Percentiles rank a stretch among this genome's conserved stretches.
These are phyloP conservation scores for Misgurnus anguillicaudatus DNA, from an alignment of 2,113 vertebrate species.

Conservation along the genomic window DNA sequence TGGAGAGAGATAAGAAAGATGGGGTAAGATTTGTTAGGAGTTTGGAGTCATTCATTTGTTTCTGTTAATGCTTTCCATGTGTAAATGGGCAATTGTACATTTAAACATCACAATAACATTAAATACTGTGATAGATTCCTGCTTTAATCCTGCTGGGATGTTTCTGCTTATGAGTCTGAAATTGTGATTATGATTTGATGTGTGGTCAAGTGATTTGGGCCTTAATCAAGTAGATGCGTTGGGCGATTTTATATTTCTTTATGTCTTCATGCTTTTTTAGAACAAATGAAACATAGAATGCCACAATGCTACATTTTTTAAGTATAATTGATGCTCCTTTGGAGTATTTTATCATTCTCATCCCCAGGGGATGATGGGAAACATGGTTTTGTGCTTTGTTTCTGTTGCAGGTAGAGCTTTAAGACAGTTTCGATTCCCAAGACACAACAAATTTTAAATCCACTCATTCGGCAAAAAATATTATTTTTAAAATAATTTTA, in stretches of 20 bases:
- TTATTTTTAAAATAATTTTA: no score
- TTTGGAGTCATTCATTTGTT: background rate
- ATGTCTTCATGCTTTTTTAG: background rate
- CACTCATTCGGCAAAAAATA: no score
- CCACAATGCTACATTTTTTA: no score
- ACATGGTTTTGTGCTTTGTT: no score
- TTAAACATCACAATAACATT: background rate
- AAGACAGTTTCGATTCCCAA: no score
- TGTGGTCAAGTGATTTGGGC: background rate
- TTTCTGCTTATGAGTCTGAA: background rate
- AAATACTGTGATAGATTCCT: background rate
- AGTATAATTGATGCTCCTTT: background rate
- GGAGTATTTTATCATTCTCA: no score
- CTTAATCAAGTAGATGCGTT: background rate
- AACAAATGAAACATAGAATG: background rate
- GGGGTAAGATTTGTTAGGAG: slow-evolving; percentile 75
- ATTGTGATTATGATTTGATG: no score
- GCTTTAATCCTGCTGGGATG: background rate
- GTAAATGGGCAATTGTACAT: background rate
- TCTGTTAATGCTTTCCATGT: background rate
- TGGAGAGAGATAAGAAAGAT: slow-evolving; percentile 97
- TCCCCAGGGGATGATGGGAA: no score
- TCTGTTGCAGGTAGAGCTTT: no score
- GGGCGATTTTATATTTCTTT: background rate
- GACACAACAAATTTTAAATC: no score